Evolutionary conservation across 2,888 invertebrate species (phyloP).

Genomic region (Parasteatoda lunata): DNA sequence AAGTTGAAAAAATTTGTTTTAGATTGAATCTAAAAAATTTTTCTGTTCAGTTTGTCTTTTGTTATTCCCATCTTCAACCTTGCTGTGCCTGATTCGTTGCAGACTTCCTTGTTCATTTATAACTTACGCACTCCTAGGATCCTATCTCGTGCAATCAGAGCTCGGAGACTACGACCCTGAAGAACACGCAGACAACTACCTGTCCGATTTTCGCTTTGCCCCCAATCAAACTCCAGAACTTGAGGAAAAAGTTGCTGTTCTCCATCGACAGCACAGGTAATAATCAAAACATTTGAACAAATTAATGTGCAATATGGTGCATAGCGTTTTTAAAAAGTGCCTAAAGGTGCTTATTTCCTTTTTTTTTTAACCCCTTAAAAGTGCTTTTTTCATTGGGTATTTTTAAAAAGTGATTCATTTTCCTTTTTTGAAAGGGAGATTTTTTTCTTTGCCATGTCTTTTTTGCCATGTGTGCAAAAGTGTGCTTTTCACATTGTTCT

Average conservation of each 20-base stretch:
- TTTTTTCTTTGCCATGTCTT: neutral
- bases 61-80: neutral
- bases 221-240: slow-evolving; percentile 93
- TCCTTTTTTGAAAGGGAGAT: too few relatives aligned
- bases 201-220: slow-evolving; percentile 93
- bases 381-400: too few relatives aligned
- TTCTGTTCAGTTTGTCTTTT: neutral
- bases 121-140: slow-evolving; percentile 95
- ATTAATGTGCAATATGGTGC: neutral
- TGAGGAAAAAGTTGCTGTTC: slow-evolving; percentile 93
- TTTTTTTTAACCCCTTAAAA: neutral
- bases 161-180: slow-evolving; percentile 92
- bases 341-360: neutral
- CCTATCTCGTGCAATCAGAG: slow-evolving; percentile 94
- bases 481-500: too few relatives aligned
- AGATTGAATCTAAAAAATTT: slow-evolving; percentile 78
- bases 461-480: too few relatives aligned
- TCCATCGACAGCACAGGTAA: slow-evolving; percentile 94
- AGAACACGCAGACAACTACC: slow-evolving; percentile 81
- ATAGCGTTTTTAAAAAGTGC: too few relatives aligned
- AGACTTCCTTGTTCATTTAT: slow-evolving; percentile 97
- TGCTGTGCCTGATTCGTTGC: slow-evolving; percentile 70
- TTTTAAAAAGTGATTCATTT: too few relatives aligned
- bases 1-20: slow-evolving; percentile 76
- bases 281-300: slow-evolving; percentile 63